A percentile compares a stretch with the other conserved stretches of the same genome.
These are phyloP conservation scores for Pediacus dermestoides DNA, from an alignment of 2,888 invertebrate species.

Conservation along the genomic window DNA sequence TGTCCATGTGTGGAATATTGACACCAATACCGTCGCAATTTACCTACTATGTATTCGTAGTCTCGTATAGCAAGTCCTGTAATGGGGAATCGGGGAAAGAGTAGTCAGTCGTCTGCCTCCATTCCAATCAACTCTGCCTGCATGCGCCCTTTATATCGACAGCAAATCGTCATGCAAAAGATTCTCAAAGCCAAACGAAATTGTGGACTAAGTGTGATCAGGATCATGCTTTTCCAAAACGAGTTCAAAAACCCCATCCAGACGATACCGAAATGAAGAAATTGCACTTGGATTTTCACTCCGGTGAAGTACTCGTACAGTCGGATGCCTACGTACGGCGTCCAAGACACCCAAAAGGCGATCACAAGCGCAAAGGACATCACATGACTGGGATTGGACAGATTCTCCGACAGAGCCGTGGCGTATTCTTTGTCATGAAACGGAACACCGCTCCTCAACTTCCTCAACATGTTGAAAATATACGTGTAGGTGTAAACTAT, in stretches of 20 bases:
- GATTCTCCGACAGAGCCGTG: constrained; percentile 84
- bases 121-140: constrained; percentile 82
- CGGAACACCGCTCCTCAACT: constrained; percentile 76
- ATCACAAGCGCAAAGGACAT: constrained; percentile 92
- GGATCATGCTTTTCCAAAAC: constrained; percentile 91
- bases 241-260: constrained; percentile 95
- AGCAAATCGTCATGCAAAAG: constrained; percentile 84
- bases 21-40: constrained; percentile 44
- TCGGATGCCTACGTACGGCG: constrained; percentile 81
- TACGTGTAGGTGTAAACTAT: constrained; percentile 92
- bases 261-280: constrained; percentile 86
- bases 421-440: constrained; percentile 92
- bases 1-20: constrained; percentile 33
- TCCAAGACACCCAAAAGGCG: constrained; percentile 91
- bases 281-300: constrained; percentile 61
- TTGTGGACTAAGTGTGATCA: constrained; percentile 86
- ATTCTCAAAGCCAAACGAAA: constrained; percentile 86
- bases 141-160: constrained; percentile 77
- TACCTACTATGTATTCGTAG: constrained; percentile 44
- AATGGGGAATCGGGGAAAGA: constrained; percentile 40
- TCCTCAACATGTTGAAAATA: constrained; percentile 90
- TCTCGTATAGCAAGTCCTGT: constrained; percentile 45
- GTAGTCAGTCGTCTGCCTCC: constrained; percentile 78
- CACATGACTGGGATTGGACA: constrained; percentile 90
- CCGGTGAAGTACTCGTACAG: constrained; percentile 71